These are phyloP conservation scores for Eupithecia centaureata DNA, from an alignment of 2,888 invertebrate species.

Conservation along the genomic window DNA sequence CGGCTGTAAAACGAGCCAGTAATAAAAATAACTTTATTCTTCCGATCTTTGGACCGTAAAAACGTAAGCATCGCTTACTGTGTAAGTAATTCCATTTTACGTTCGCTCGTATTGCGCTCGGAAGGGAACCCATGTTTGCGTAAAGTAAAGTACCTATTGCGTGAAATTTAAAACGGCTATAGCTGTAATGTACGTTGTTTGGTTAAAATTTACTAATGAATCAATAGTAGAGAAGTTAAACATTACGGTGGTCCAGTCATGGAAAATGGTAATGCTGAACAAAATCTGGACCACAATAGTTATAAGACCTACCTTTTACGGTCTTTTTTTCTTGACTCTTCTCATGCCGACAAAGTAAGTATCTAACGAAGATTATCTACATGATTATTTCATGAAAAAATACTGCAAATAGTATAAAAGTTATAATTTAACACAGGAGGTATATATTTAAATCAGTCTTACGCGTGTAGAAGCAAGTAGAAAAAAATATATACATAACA, in stretches of 20 bases:
- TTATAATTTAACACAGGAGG: too few species aligned
- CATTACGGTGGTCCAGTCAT: too few species aligned
- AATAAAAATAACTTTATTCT: constrained; percentile 76
- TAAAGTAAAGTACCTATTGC: constrained; percentile 16
- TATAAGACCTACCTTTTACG: too few species aligned
- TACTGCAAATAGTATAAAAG: too few species aligned
- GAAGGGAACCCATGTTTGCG: constrained; percentile 53
- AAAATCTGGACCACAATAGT: neutral
- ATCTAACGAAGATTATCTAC: too few species aligned
- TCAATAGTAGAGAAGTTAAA: too few species aligned
- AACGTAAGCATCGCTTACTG: constrained; percentile 67
- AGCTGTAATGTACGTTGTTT: neutral
- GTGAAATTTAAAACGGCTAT: constrained; percentile 13
- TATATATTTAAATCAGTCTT: too few species aligned
- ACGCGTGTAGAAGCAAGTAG: too few species aligned
- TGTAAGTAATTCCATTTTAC: constrained; percentile 71
- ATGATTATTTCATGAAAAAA: too few species aligned
- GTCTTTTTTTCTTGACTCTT: too few species aligned
- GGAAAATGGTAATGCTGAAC: neutral
- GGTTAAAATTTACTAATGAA: neutral
- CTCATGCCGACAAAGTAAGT: too few species aligned
- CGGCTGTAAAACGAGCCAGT: constrained; percentile 52
- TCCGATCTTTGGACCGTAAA: constrained; percentile 70
- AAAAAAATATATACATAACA: too few species aligned
- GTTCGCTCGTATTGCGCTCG: constrained; percentile 58